phyloP scores from a whole-genome alignment of 1,140 invertebrate species.

The Ceratosolen fusciceps region DNA sequence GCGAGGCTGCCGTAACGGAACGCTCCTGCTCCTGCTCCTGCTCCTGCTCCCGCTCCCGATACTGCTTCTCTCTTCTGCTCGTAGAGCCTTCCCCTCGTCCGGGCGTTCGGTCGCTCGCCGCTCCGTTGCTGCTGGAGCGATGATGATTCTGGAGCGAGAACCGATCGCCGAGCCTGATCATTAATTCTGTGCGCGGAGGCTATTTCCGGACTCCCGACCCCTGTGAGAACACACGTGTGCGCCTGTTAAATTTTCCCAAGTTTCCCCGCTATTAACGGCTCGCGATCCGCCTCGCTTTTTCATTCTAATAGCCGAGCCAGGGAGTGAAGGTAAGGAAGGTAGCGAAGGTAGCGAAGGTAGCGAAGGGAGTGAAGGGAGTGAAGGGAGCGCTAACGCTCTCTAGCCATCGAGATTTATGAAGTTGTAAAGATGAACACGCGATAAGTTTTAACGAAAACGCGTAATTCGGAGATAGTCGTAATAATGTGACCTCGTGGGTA shows the following conservation, averaged over 20 bases:
- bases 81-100: no score
- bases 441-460: not conserved
- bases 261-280: not conserved
- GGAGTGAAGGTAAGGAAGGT: no score
- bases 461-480: not conserved
- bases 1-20: constrained; percentile 22
- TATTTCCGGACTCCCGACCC: constrained; percentile 12
- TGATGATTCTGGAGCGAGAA: constrained; percentile 36
- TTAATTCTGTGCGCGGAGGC: constrained; percentile 29
- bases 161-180: constrained; percentile 22
- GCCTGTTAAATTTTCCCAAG: constrained; percentile 11
- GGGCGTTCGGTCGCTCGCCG: no score
- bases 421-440: not conserved
- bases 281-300: not conserved
- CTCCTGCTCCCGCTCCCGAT: not conserved
- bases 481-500: not conserved
- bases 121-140: constrained; percentile 6
- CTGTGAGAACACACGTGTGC: constrained; percentile 4
- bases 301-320: not conserved
- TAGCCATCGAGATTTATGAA: constrained; percentile 4
- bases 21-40: not conserved
- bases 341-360: no score
- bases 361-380: not conserved
- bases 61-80: not conserved
- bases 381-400: no score